These are phyloP conservation scores for Corydoras sp. DNA, from an alignment of 2,113 vertebrate genomes.

Conservation along the genomic window DNA sequence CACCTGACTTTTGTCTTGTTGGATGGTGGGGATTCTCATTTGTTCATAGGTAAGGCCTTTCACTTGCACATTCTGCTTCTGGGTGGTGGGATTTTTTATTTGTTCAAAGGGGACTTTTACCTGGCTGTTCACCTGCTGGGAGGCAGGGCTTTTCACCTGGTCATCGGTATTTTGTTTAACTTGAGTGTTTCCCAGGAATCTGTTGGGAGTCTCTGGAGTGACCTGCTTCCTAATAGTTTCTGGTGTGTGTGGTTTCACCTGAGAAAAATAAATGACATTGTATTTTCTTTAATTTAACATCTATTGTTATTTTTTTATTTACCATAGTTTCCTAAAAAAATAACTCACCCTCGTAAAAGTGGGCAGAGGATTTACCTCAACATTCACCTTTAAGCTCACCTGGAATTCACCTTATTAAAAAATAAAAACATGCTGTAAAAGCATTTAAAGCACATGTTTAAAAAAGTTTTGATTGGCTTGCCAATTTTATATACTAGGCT, in stretches of 20 bases:
- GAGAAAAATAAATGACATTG: conserved; percentile 25
- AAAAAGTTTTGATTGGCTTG: too few relatives aligned
- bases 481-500: too few relatives aligned
- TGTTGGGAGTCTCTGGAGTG: conserved; percentile 6
- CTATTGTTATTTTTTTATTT: background rate
- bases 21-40: background rate
- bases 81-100: background rate
- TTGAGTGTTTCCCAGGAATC: background rate
- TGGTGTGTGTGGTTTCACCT: conserved; percentile 44
- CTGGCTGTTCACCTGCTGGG: background rate
- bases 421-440: conserved; percentile 26
- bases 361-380: conserved; percentile 14
- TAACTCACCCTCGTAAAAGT: background rate
- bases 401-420: conserved; percentile 50
- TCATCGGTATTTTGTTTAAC: background rate
- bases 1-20: background rate
- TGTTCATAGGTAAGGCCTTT: background rate
- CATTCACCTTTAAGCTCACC: conserved; percentile 29
- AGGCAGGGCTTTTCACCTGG: background rate
- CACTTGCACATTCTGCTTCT: background rate
- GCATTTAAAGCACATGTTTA: too few relatives aligned
- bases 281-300: background rate
- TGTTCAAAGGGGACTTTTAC: background rate
- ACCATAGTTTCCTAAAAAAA: background rate
- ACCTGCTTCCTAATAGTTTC: conserved; percentile 35